Conservation (phyloP, 2,797 vertebrate genomes). For the Cyprinodon diabolis region DNA sequence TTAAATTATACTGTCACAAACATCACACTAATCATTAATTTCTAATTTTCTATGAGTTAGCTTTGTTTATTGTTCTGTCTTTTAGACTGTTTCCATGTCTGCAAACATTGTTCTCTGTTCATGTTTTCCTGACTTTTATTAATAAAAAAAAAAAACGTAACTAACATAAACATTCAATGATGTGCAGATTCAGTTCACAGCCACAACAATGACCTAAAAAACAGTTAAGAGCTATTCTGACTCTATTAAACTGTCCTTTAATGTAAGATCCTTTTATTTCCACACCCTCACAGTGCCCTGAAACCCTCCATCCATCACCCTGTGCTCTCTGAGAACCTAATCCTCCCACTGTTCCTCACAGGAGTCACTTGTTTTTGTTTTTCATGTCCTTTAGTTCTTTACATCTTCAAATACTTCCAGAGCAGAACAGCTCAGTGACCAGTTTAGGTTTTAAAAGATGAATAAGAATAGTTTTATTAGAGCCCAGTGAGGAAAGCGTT, state of each 20-base stretch:
- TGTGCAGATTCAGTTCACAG: neutral
- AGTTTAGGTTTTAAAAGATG: neutral
- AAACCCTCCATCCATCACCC: neutral
- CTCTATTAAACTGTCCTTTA: neutral
- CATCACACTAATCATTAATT: neutral
- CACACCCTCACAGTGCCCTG: neutral
- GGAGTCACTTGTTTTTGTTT: neutral
- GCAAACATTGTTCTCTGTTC: neutral
- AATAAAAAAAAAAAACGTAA: neutral
- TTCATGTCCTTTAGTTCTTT: neutral
- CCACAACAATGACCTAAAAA: neutral
- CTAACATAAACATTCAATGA: neutral
- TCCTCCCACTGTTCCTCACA: neutral
- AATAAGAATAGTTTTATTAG: neutral
- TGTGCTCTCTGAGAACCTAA: neutral
- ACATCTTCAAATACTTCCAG: neutral
- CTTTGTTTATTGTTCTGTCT: neutral
- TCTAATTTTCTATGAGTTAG: neutral
- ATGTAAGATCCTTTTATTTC: neutral
- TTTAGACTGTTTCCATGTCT: neutral
- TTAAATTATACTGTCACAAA: neutral
- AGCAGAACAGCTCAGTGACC: neutral
- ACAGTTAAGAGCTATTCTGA: neutral
- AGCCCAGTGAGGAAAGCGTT: neutral
- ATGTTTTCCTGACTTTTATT: neutral